phyloP scores from a whole-genome alignment of 53 echinoderm and acorn worm species.

The Crossaster papposus region DNA sequence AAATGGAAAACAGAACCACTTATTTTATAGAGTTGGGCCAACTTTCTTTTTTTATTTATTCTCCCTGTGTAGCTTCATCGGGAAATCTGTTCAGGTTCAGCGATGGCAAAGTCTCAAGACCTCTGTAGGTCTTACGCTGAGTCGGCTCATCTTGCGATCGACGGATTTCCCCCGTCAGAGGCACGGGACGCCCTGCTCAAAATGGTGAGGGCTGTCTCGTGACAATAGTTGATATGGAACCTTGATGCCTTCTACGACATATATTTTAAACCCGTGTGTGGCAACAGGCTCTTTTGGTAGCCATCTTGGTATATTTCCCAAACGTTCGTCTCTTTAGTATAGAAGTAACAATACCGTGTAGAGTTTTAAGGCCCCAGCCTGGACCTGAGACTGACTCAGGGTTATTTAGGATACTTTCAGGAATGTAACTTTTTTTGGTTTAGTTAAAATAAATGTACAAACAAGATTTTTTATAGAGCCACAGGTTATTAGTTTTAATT shows the following conservation, averaged over 20 bases:
- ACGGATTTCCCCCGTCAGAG: conserved; percentile 68
- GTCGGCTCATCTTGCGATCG: conserved; percentile 67
- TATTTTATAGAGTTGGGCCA: neutral
- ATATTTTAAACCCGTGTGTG: neutral
- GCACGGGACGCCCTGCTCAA: conserved; percentile 75
- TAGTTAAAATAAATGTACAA: neutral
- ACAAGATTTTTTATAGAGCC: neutral
- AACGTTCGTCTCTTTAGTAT: too few species aligned
- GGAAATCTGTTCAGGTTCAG: conserved; percentile 63
- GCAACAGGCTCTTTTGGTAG: too few species aligned
- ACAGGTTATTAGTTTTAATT: neutral
- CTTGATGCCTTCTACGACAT: neutral
- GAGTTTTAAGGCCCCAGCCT: too few species aligned
- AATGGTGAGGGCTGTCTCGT: conserved; percentile 76
- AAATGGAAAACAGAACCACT: too few species aligned
- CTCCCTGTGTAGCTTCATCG: conserved; percentile 64
- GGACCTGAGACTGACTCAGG: too few species aligned
- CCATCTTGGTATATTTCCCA: too few species aligned
- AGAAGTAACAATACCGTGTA: too few species aligned
- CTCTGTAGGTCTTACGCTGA: conserved; percentile 67
- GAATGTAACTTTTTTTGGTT: neutral
- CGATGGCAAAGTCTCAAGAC: conserved; percentile 67
- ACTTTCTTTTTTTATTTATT: neutral
- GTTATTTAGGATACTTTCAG: too few species aligned
- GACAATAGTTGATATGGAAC: neutral